Conservation (phyloP, 2,888 invertebrate genomes). For the Cheilosia vulpina region DNA sequence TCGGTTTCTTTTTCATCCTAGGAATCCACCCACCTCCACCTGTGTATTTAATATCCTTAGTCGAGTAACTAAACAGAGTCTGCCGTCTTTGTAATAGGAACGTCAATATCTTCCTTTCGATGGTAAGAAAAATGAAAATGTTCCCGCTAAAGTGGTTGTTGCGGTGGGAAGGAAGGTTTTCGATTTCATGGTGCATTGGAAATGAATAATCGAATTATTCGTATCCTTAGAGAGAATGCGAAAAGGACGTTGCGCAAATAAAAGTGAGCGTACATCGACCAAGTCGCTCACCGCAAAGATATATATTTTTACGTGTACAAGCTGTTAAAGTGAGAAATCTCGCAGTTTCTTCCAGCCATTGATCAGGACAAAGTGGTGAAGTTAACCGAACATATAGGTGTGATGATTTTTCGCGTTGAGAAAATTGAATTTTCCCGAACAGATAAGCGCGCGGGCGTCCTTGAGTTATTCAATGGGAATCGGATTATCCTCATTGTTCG, state of each 20-base stretch:
- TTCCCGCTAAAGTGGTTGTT: conserved; percentile 18
- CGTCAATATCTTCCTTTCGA: background rate
- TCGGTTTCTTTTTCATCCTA: background rate
- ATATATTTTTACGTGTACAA: conserved; percentile 4
- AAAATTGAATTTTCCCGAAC: conserved; percentile 42
- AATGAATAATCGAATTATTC: conserved; percentile 68
- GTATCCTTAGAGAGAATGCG: conserved; percentile 17
- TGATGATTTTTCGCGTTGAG: conserved; percentile 33
- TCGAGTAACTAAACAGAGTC: conserved; percentile 17
- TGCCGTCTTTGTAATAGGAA: conserved; percentile 21
- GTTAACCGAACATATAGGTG: conserved; percentile 37
- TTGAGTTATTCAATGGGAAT: conserved; percentile 35
- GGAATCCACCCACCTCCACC: background rate
- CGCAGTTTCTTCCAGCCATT: conserved; percentile 9
- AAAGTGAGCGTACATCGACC: background rate
- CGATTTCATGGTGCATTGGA: conserved; percentile 70
- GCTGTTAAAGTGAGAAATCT: conserved; percentile 13
- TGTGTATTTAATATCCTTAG: conserved; percentile 12
- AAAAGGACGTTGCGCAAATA: background rate
- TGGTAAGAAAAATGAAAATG: conserved; percentile 1
- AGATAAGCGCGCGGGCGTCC: conserved; percentile 17
- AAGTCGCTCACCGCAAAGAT: conserved; percentile 14
- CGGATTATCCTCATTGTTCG: conserved; percentile 37
- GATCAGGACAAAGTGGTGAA: conserved; percentile 46
- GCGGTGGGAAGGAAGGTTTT: conserved; percentile 46